Evolutionary conservation across 2,113 vertebrate species (phyloP).

Genomic region (Hemichromis elongatus): DNA sequence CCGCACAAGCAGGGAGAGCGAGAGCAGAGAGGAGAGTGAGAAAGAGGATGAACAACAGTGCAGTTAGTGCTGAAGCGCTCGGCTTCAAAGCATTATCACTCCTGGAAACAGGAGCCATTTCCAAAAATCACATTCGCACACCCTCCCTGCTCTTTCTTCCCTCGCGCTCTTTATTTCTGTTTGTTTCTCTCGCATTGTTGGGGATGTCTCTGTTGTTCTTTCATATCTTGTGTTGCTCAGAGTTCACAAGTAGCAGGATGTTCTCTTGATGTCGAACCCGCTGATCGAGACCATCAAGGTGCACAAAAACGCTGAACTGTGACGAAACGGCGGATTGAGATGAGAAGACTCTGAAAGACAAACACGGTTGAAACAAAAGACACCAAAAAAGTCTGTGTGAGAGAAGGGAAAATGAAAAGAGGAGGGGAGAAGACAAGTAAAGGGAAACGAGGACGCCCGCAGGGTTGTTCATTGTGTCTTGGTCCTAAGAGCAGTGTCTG

Average conservation of each 20-base stretch:
- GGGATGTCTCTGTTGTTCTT: neutral
- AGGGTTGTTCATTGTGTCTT: conserved; percentile 51
- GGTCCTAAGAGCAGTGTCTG: conserved; percentile 47
- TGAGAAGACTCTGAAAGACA: neutral
- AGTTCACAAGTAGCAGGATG: conserved; percentile 8
- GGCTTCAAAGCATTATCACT: conserved; percentile 63
- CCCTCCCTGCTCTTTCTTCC: neutral
- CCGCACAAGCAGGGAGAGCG: conserved; percentile 26
- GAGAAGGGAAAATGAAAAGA: conserved; percentile 2
- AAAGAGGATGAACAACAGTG: conserved; percentile 42
- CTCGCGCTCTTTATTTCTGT: neutral
- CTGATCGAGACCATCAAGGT: neutral
- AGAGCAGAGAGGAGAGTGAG: conserved; percentile 12
- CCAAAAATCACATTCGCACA: conserved; percentile 48
- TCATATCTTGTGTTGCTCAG: conserved; percentile 30
- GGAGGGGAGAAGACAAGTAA: neutral
- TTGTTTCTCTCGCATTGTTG: neutral
- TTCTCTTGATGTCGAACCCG: conserved; percentile 9
- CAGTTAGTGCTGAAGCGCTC: conserved; percentile 52
- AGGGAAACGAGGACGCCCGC: conserved; percentile 21
- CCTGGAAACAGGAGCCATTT: conserved; percentile 66
- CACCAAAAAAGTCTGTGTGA: neutral
- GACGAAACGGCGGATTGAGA: neutral
- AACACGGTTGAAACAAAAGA: conserved; percentile 1
- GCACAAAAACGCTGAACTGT: neutral